A percentile compares a stretch with the other conserved stretches of the same genome.
These are phyloP conservation scores for Sebastes schlegelii DNA, from an alignment of 2,113 vertebrate species.

Conservation along the genomic window DNA sequence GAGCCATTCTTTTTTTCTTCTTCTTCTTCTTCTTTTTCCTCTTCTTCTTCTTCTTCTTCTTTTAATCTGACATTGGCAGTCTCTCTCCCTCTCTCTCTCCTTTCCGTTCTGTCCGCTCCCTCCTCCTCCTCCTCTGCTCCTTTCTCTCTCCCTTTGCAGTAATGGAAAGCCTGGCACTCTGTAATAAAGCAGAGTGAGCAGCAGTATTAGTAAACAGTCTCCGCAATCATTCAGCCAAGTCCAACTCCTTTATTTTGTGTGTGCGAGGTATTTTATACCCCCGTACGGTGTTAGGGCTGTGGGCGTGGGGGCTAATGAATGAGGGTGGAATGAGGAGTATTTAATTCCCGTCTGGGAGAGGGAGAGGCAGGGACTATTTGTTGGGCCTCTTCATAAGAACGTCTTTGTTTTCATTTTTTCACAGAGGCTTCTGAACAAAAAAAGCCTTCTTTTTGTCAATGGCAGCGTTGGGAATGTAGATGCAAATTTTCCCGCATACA, in stretches of 20 bases:
- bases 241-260: constrained; percentile 64
- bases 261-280: constrained; percentile 48
- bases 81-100: constrained; percentile 35
- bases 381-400: constrained; percentile 69
- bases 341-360: constrained; percentile 72
- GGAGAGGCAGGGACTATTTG: constrained; percentile 46
- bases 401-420: constrained; percentile 73
- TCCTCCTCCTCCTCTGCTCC: constrained; percentile 1
- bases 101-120: constrained; percentile 29
- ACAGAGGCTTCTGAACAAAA: constrained; percentile 57
- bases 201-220: constrained; percentile 78
- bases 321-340: constrained; percentile 72
- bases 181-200: constrained; percentile 74
- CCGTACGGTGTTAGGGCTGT: constrained; percentile 38
- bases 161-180: constrained; percentile 70
- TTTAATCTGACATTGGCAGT: constrained; percentile 67
- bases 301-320: constrained; percentile 68
- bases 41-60: constrained; percentile 37
- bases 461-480: constrained; percentile 58
- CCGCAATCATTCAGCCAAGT: constrained; percentile 69
- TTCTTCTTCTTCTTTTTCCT: constrained; percentile 12
- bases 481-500: constrained; percentile 68
- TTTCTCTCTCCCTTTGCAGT: constrained; percentile 40
- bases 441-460: constrained; percentile 32
- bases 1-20: constrained; percentile 51